Conservation (phyloP, 1,140 invertebrate species). For the Bradysia coprophila region DNA sequence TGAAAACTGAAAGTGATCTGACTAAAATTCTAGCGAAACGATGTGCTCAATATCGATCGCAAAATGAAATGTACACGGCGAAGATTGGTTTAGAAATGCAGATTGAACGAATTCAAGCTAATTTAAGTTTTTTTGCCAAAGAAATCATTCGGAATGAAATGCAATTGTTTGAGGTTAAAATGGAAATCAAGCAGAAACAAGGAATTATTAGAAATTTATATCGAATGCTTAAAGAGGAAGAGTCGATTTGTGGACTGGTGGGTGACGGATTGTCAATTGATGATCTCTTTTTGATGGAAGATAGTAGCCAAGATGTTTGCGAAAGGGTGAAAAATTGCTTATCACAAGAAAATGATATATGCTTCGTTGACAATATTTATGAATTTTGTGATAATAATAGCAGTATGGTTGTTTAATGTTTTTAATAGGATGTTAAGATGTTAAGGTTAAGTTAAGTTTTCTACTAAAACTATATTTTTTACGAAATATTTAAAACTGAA, state of each 20-base stretch:
- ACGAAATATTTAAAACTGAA: no score
- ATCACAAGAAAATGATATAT: no score
- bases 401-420: conserved; percentile 1
- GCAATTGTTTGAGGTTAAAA: neutral
- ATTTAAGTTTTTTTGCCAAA: neutral
- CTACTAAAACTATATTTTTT: no score
- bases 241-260: no score
- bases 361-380: conserved; percentile 3
- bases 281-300: no score
- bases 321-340: no score
- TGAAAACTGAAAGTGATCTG: no score
- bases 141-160: conserved; percentile 1
- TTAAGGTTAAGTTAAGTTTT: no score
- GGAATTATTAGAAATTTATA: conserved; percentile 1
- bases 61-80: conserved; percentile 1
- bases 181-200: neutral
- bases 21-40: no score
- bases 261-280: no score
- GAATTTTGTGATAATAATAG: conserved; percentile 2
- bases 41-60: neutral
- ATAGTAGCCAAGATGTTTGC: no score
- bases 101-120: conserved; percentile 1
- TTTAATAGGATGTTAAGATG: neutral
- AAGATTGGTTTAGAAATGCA: neutral
- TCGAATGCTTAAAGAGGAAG: neutral